Base-by-base conservation (phyloP, 2,797 vertebrate genomes). In the Rhinophrynus dorsalis region DNA sequence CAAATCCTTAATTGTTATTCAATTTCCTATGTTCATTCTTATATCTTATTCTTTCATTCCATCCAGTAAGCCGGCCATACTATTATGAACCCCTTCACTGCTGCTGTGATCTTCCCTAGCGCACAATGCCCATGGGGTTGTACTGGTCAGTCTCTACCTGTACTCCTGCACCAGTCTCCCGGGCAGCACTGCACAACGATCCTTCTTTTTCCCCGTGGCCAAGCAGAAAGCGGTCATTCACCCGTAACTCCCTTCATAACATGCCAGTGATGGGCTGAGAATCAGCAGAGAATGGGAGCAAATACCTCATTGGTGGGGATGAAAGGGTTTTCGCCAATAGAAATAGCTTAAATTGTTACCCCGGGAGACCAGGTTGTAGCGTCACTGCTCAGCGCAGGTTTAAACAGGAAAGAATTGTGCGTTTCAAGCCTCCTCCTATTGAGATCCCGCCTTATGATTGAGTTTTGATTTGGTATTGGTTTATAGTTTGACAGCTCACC, bases 181-280 rank as follows among this genome's bases (percentile, higher is more conserved):
- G 29, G 4, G 29, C 29, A 4, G 4, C 4, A 9, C 29, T 9
- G 29, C 29, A 4, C 29, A 30, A 30, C 29, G 9, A 9, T 9
- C 29, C 9, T 30, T 4, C 29, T 30, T 9, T 4, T 30, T 30
- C 26, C 17, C 51, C 24, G 10, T 2, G 18, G 9, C 35, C 35
- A 2, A 12, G 8, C 13, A 9, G 20, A 3, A 18, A 27, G 33
- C 15, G 44, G 24, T 42, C 24, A 8, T 38, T 44, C 3, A 27
- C 18, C 57, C 37, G 0, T 8, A 37, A 2, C 24, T 24, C 15
- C 57, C n/a, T 44, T 1, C 20, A 40, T 48, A 64, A 32, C 42
- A 44, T 40, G 11, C 54, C 3, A n/a, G 24, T 24, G 17, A 48
- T 72, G 68, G 61, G 24, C 68, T 72, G 68, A 72, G 52, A 64